Base-by-base conservation (phyloP, 1,140 invertebrate genomes). In the Tetragnatha versicolor region DNA sequence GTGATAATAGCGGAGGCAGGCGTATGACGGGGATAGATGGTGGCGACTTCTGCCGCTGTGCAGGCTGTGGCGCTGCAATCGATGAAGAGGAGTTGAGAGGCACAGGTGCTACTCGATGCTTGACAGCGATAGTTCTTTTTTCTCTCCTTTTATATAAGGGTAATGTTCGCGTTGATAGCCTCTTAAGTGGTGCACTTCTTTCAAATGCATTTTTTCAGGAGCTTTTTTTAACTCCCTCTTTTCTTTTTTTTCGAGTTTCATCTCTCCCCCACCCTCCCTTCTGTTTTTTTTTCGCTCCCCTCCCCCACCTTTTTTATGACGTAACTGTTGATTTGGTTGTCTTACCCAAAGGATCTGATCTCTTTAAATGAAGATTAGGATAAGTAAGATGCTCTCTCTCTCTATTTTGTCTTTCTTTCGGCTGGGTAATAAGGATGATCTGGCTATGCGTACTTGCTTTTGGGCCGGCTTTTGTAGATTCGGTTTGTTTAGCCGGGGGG, bases 81-180 rank as follows among this genome's bases (percentile, higher is more conserved):
- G 73, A 79, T 69, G 35, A 61, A 10, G 39, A 75, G 60, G 49
- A 77, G 73, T 66, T 77, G 73, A 77, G 58, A 61, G 61, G 55
- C 76, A 79, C 76, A 79, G 76, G 76, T 79, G 76, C 76, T 79
- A 58, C 55, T 79, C 63, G 76, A 79, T 79, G 76, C 65, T 69
- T 79, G 63, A 79, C 76, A 79, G 76, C 65, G 76, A 79, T 79
- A 69, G 73, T 77, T 77, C 73, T 29, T 63, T 77, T 77, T 77
- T 70, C 29, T n/a, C 69, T 31, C 73, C 61, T 66, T 49, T 77
- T 65, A 53, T 65, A 65, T 51, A 65, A 49, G 73, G 73, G 72
- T 77, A 77, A 77, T 77, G 73, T 66, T 77, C 73, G 61, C 73
- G 73, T 65, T 69, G 76, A 79, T 79, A 79, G 51, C 65, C 76